These are phyloP conservation scores for Diploptera punctata DNA, from an alignment of 2,888 invertebrate species.

Conservation along the genomic window DNA sequence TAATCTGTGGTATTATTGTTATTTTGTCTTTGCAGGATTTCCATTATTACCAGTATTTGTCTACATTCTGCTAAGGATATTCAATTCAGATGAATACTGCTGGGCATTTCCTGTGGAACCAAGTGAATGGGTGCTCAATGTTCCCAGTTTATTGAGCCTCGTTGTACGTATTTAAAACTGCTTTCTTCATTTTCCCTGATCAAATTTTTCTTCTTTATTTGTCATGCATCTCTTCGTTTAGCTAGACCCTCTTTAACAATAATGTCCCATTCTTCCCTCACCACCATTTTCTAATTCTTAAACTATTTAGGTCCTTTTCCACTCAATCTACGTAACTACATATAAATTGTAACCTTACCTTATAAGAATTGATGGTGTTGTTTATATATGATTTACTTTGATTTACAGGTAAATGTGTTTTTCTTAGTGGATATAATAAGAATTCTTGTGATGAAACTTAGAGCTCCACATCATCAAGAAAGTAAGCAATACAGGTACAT, in stretches of 20 bases:
- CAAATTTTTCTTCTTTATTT: too few species aligned
- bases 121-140: conserved; percentile 54
- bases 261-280: too few species aligned
- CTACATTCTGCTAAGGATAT: conserved; percentile 51
- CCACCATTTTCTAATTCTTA: too few species aligned
- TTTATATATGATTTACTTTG: too few species aligned
- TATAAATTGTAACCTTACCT: too few species aligned
- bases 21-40: conserved; percentile 47
- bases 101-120: conserved; percentile 50
- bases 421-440: conserved; percentile 53
- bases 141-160: conserved; percentile 53
- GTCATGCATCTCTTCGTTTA: too few species aligned
- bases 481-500: conserved; percentile 58
- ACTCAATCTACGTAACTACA: too few species aligned
- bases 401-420: conserved; percentile 47
- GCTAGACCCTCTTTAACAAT: too few species aligned
- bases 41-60: conserved; percentile 51
- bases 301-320: too few species aligned
- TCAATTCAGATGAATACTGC: conserved; percentile 48
- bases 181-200: too few species aligned
- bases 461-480: conserved; percentile 55
- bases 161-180: conserved; percentile 51
- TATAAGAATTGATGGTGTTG: too few species aligned
- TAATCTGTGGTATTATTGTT: too few species aligned
- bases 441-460: conserved; percentile 53